Base-by-base conservation (phyloP, 1,140 invertebrate genomes). In the Pachypsylla venusta region DNA sequence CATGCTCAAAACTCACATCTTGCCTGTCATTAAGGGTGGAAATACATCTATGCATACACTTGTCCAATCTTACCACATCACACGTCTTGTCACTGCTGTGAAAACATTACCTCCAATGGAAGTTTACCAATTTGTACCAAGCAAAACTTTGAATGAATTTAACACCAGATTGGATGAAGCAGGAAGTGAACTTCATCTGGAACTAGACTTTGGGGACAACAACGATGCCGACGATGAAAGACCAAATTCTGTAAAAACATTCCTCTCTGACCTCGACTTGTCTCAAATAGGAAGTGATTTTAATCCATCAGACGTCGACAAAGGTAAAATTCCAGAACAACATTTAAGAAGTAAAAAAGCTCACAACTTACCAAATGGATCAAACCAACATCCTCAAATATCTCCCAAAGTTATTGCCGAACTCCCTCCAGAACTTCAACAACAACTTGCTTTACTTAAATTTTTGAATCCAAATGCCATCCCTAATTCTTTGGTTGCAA, bases 31-130 rank as follows among this genome's bases (percentile, higher is more conserved):
- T 12, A 77, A 77, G 53, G 80, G 81, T 24, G 77, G 77, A 7
- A 82, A 81, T 42, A 85, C 85, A 0, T 81, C 78, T 13, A 81
- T 77, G 54, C 75, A 87, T 60, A 92, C 89, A 1, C 73, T 93
- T 25, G 84, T 89, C 1, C 89, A 93, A 73, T 90, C 89, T 0
- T 93, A 91, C 69, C 81, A 88, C 65, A 79, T 93, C 7, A 90
- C 89, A 0, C 76, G 87, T 64, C 70, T 90, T 40, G 87, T 93
- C 1, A 89, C 86, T 0, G 88, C 89, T 0, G 87, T 85, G 0
- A 92, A 92, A 55, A 93, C 89, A 0, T 69, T 92, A 25, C 89
- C 88, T 10, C 88, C 89, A 0, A 81, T 86, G 76, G 86, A 90
- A 67, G 81, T 84, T 25, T 90, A 87, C 70, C 85, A 89, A 63